Base-by-base conservation (phyloP, 2,113 vertebrate genomes). In the Thalassoma bifasciatum region DNA sequence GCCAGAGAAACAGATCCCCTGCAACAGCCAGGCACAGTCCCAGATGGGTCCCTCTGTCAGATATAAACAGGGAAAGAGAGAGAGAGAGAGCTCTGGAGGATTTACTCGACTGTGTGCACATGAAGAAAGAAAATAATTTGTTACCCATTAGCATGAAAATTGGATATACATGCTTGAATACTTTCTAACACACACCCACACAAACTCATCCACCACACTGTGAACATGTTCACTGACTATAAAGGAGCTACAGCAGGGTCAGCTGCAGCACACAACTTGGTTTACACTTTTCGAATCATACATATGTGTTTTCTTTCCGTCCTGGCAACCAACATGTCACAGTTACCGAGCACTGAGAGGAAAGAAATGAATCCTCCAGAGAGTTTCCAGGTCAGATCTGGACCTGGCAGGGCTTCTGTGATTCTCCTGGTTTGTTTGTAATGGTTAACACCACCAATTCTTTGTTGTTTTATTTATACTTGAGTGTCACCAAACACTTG, bases 11-110 rank as follows among this genome's bases (percentile, higher is more conserved):
- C 84, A 77, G 66, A 77, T 50, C 70, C 68, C 12, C 56, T 60
- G 60, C 72, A 42, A 72, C 75, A 78, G 82, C 61, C 51, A 65
- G 52, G 53, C 65, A 51, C 30, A 62, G 61, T 84, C 84, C 86
- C 88, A 91, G 83, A 91, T 93, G 89, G 66, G 86, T 71, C 65
- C 76, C 46, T 74, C 66, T 61, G 44, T 44, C 40, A 24, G 37
- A 69, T 54, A 60, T 30, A 50, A n/a, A 57, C n/a, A n/a, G n/a
- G n/a, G n/a, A n/a, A n/a, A n/a, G n/a, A n/a, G n/a, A n/a, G n/a
- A n/a, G n/a, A n/a, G 63, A 51, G 46, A 57, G 9, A 7, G 19
- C 17, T 49, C 10, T 10, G 10, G 46, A 49, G 17, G 19, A 3
- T 44, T 13, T 14, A 13, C 42, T 22, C 30, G n/a, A 66, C 10